Percentiles rank a stretch among this genome's conserved stretches.
phyloP scores from a whole-genome alignment of 2,113 vertebrate genomes.

The Barnardius zonarius region DNA sequence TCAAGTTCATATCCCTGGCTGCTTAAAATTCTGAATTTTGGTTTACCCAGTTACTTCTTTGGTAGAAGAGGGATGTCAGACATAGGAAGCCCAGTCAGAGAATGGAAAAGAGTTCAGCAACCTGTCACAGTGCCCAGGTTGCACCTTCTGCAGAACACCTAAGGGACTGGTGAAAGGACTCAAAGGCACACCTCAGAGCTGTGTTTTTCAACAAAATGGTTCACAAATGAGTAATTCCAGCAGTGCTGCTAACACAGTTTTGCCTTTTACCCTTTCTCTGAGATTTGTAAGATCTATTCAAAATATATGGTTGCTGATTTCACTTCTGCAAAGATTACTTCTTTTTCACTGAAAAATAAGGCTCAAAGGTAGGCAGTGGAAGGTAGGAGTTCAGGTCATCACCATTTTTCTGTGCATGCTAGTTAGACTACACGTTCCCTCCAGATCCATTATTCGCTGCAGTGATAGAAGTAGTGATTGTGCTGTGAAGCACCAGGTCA shows the following conservation, averaged over 20 bases:
- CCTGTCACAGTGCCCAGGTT: not conserved
- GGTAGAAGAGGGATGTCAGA: not conserved
- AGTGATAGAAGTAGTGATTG: slow-evolving; percentile 22
- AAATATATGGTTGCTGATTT: not conserved
- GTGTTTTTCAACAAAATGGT: not conserved
- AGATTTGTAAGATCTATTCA: not conserved
- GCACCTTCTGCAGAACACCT: not conserved
- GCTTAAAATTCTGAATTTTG: not conserved
- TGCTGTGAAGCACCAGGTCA: slow-evolving; percentile 28
- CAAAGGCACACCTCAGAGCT: not conserved
- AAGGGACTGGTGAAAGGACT: not conserved
- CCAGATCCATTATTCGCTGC: slow-evolving; percentile 2
- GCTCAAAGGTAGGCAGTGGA: not conserved
- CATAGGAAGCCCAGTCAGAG: not conserved
- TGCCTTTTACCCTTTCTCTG: not conserved
- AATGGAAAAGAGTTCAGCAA: not conserved
- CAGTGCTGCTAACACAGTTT: not conserved
- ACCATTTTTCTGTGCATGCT: not conserved
- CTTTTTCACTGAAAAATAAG: slow-evolving; percentile 4
- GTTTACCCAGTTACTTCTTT: not conserved
- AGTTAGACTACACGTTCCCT: not conserved
- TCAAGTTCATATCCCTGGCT: not conserved
- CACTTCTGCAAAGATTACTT: not conserved
- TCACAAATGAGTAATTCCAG: not conserved
- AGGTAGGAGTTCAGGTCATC: not conserved